phyloP scores from a whole-genome alignment of 2,113 vertebrate species.

The Burhinus bistriatus region DNA sequence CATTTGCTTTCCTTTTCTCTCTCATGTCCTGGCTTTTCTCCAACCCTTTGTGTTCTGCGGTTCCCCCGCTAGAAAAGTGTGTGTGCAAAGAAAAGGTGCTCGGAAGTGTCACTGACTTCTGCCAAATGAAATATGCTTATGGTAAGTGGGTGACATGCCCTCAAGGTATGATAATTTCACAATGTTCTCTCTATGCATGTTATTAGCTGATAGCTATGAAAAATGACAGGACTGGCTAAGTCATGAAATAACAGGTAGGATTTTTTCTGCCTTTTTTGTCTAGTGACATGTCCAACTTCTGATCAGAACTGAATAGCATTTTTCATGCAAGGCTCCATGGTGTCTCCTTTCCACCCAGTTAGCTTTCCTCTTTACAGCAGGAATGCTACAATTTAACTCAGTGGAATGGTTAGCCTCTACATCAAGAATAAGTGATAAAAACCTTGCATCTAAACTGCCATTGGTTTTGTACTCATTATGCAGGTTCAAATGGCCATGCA shows the following conservation, averaged over 20 bases:
- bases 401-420: background rate
- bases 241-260: background rate
- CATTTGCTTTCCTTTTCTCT: background rate
- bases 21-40: background rate
- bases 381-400: background rate
- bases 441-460: background rate
- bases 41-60: background rate
- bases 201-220: background rate
- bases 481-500: background rate
- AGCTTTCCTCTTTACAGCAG: background rate
- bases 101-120: conserved; percentile 80
- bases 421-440: background rate
- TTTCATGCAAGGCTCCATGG: background rate
- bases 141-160: conserved; percentile 70
- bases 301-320: background rate
- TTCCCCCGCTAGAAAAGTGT: conserved; percentile 80
- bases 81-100: conserved; percentile 85
- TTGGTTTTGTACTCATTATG: background rate
- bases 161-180: background rate
- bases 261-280: background rate
- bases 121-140: conserved; percentile 84
- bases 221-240: background rate
- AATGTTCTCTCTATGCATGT: background rate
- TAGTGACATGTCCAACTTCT: background rate
- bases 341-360: background rate